Evolutionary conservation across 2,888 invertebrate species (phyloP).

Genomic region (Chrysolina oricalcia): DNA sequence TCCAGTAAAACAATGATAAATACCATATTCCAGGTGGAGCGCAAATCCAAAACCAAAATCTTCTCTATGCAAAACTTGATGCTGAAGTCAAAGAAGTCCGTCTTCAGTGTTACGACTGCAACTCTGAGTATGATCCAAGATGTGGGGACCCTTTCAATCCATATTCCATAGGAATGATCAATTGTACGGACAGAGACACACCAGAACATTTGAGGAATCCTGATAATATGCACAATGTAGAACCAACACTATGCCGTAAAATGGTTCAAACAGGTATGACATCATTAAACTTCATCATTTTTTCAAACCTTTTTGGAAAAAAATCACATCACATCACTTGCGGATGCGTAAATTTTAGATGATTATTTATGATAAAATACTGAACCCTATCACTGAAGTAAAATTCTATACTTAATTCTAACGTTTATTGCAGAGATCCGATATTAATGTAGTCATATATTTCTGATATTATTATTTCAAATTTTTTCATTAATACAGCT

Average conservation of each 20-base stretch:
- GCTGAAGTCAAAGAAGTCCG: conserved; percentile 6
- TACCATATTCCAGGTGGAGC: conserved; percentile 37
- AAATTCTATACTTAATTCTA: no score
- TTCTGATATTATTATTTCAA: no score
- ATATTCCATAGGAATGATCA: conserved; percentile 87
- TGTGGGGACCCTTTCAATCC: conserved; percentile 93
- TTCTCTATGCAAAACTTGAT: conserved; percentile 39
- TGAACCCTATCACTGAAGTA: no score
- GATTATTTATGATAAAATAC: background rate
- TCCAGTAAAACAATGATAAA: background rate
- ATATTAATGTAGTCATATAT: no score
- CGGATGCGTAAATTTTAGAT: no score
- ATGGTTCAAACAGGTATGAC: conserved; percentile 72
- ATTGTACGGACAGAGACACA: conserved; percentile 85
- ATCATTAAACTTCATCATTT: background rate
- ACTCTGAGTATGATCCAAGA: conserved; percentile 90
- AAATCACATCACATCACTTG: background rate
- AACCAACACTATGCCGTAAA: conserved; percentile 85
- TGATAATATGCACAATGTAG: conserved; percentile 61
- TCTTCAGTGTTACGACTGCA: conserved; percentile 91
- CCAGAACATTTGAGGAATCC: conserved; percentile 78
- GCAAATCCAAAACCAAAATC: conserved; percentile 39
- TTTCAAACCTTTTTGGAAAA: background rate
- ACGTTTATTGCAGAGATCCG: no score
- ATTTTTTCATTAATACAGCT: no score